Conservation (phyloP, 1,140 invertebrate species). For the Drosophila hydei region DNA sequence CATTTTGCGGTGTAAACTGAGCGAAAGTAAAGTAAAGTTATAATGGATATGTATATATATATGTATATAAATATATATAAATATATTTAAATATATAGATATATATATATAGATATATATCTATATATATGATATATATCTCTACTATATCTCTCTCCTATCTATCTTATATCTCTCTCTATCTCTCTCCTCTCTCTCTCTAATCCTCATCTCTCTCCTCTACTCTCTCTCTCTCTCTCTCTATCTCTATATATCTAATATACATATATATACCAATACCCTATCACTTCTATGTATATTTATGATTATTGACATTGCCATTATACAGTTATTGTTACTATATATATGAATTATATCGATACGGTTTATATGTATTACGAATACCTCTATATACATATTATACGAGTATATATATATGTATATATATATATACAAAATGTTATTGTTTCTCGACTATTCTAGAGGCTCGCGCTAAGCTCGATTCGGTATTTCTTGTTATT, state of each 20-base stretch:
- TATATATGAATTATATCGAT: slow-evolving; percentile 28
- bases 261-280: neutral
- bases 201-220: no score
- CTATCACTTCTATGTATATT: slow-evolving; percentile 19
- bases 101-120: slow-evolving; percentile 8
- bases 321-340: slow-evolving; percentile 45
- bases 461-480: slow-evolving; percentile 73
- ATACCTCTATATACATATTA: slow-evolving; percentile 23
- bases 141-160: no score
- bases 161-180: no score
- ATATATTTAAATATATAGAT: slow-evolving; percentile 5
- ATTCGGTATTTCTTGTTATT: slow-evolving; percentile 78
- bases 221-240: no score
- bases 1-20: no score
- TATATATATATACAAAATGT: slow-evolving; percentile 36
- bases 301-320: slow-evolving; percentile 50
- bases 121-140: slow-evolving; percentile 6
- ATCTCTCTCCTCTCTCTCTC: no score
- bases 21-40: no score
- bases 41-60: neutral
- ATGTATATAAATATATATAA: neutral
- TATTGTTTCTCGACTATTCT: slow-evolving; percentile 61
- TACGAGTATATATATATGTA: neutral
- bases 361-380: slow-evolving; percentile 30
- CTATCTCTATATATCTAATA: no score